These are phyloP conservation scores for Chiloscyllium punctatum DNA, from an alignment of 2,797 vertebrate genomes.

Conservation along the genomic window DNA sequence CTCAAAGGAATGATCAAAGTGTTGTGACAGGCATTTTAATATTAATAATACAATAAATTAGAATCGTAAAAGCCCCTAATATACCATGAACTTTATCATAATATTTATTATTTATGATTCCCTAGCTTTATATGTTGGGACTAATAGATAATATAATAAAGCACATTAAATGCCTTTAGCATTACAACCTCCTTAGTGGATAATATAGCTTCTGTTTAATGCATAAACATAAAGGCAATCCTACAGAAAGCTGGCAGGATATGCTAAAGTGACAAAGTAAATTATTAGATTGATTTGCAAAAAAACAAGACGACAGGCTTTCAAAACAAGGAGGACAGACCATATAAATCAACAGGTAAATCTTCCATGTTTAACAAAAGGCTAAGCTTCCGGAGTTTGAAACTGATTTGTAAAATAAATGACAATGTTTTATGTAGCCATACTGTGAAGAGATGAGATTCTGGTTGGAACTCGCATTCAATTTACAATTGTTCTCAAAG, in stretches of 20 bases:
- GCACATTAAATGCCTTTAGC: background rate
- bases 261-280: background rate
- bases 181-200: background rate
- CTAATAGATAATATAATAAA: slow-evolving; percentile 13
- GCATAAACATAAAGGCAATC: background rate
- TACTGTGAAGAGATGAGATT: background rate
- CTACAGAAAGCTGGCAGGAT: background rate
- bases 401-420: background rate
- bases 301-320: background rate
- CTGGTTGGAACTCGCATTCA: background rate
- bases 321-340: background rate
- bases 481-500: background rate
- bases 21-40: background rate
- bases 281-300: background rate
- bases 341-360: background rate
- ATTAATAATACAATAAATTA: background rate
- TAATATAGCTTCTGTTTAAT: background rate
- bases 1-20: slow-evolving; percentile 17
- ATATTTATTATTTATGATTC: slow-evolving; percentile 1
- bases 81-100: background rate
- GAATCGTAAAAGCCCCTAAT: background rate
- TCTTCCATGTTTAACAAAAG: background rate
- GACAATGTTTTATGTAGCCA: background rate
- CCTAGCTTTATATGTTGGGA: background rate
- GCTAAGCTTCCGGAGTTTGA: background rate